phyloP scores from a whole-genome alignment of 2,113 vertebrate species.

The Narcine bancroftii region DNA sequence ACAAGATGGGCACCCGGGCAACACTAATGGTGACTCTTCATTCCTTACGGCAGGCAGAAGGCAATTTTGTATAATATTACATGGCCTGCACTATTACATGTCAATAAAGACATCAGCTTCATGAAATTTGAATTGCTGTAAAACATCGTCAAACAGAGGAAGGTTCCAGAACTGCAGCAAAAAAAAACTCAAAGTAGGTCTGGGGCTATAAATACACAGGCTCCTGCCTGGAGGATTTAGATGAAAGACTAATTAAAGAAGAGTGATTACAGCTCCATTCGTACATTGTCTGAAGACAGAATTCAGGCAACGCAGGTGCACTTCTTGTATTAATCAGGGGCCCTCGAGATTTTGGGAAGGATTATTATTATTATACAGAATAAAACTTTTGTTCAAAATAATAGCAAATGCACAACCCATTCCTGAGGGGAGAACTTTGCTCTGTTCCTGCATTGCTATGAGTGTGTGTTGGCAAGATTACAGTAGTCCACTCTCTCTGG shows the following conservation, averaged over 20 bases:
- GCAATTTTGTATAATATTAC: no score
- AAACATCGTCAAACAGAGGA: neutral
- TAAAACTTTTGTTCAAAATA: neutral
- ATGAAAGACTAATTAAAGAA: constrained; percentile 20
- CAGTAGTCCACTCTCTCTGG: neutral
- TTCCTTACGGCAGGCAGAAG: no score
- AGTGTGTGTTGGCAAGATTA: no score
- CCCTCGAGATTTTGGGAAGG: constrained; percentile 5
- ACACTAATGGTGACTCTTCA: no score
- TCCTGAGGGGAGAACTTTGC: neutral
- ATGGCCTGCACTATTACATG: no score
- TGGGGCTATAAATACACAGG: constrained; percentile 23
- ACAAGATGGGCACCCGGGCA: no score
- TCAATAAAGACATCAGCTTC: neutral
- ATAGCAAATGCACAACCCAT: neutral
- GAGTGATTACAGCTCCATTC: constrained; percentile 22
- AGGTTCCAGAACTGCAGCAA: neutral
- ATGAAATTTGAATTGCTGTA: neutral
- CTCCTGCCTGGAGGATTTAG: neutral
- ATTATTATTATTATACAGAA: neutral
- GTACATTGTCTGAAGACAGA: neutral
- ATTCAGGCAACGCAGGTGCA: neutral
- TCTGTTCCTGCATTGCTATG: neutral
- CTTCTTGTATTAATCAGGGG: neutral
- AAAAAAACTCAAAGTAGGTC: constrained; percentile 26